Conservation (phyloP, 37 sponge, comb jelly and placozoan genomes). For the Chondrilla cf. caribensis region DNA sequence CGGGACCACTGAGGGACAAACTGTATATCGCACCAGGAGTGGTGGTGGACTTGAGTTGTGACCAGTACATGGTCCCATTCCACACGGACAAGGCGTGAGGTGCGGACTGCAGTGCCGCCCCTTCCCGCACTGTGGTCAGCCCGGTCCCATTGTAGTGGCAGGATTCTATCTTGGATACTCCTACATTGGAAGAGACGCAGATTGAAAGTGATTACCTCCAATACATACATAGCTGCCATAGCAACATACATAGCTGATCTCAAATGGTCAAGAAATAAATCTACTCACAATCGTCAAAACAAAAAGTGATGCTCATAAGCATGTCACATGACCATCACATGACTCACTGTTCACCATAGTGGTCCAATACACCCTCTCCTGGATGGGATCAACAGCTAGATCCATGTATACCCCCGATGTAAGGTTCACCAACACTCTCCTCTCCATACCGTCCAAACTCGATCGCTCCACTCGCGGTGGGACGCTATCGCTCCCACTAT, state of each 20-base stretch:
- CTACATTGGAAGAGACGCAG: no score
- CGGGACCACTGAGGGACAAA: background rate
- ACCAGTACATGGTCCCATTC: conserved; percentile 10
- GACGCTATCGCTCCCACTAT: background rate
- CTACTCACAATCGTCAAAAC: no score
- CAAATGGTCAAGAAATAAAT: no score
- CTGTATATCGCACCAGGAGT: background rate
- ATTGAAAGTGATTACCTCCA: no score
- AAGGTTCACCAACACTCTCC: background rate
- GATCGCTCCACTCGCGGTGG: background rate
- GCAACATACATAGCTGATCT: no score
- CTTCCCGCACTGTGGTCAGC: background rate
- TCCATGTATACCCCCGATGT: background rate
- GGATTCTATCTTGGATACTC: background rate
- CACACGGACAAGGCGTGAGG: background rate
- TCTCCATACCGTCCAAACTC: background rate
- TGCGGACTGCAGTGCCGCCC: background rate
- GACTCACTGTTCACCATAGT: no score
- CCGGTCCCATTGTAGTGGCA: conserved; percentile 1
- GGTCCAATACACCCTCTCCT: background rate
- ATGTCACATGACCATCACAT: no score
- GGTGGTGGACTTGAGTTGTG: background rate
- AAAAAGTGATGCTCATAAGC: no score
- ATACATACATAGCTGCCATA: no score
- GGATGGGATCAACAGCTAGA: background rate